phyloP scores from a whole-genome alignment of 2,113 vertebrate genomes.

The Bujurquina vittata region DNA sequence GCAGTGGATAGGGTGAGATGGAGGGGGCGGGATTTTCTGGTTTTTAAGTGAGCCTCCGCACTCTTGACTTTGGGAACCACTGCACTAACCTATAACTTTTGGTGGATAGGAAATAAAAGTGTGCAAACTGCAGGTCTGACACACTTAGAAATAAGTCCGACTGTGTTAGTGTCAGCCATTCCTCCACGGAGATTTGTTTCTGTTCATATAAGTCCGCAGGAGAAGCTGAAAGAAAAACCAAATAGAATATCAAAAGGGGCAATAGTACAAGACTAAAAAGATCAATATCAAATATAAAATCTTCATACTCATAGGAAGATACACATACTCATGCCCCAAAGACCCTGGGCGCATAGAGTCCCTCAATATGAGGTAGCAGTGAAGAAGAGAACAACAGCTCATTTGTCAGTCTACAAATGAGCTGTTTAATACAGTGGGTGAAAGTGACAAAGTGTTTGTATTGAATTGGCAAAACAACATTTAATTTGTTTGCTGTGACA shows the following conservation, averaged over 20 bases:
- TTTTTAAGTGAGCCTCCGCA: too few relatives aligned
- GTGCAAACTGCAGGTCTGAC: neutral
- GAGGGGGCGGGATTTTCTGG: neutral
- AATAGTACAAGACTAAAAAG: too few relatives aligned
- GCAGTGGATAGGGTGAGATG: neutral
- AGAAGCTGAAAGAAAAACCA: neutral
- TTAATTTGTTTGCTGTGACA: too few relatives aligned
- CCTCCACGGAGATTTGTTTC: neutral
- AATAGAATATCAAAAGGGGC: neutral
- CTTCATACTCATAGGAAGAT: too few relatives aligned
- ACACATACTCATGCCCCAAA: too few relatives aligned
- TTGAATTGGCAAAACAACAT: neutral
- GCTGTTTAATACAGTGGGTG: neutral
- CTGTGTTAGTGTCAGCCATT: neutral
- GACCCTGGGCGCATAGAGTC: neutral
- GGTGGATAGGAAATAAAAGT: too few relatives aligned
- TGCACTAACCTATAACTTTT: too few relatives aligned
- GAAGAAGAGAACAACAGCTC: neutral
- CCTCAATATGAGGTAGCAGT: neutral
- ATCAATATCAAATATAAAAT: too few relatives aligned
- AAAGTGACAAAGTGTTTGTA: neutral
- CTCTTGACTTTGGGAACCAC: too few relatives aligned
- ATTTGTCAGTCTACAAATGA: neutral
- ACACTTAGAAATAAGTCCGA: neutral
- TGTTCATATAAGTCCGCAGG: neutral